These are phyloP conservation scores for Leptodon cayanensis DNA, from an alignment of 2,797 vertebrate species.

Conservation along the genomic window DNA sequence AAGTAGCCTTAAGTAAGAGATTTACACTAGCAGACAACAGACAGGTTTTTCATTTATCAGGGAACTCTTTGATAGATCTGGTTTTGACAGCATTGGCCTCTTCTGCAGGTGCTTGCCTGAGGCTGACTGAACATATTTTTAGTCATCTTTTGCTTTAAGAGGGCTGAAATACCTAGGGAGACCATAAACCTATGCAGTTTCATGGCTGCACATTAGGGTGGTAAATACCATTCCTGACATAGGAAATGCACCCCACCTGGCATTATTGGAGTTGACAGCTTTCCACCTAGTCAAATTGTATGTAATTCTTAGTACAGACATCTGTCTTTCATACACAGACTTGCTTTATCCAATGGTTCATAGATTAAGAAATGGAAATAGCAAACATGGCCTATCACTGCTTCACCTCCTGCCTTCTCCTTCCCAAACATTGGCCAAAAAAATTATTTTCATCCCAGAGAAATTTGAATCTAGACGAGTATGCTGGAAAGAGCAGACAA, in stretches of 20 bases:
- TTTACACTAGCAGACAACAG: background rate
- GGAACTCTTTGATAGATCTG: background rate
- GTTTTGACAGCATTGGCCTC: background rate
- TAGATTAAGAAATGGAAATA: background rate
- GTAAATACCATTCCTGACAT: background rate
- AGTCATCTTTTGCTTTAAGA: background rate
- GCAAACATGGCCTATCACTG: background rate
- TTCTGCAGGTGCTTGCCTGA: conserved; percentile 51
- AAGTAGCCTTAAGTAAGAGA: background rate
- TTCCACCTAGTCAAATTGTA: background rate
- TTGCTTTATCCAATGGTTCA: background rate
- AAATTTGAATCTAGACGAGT: background rate
- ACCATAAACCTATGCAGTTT: background rate
- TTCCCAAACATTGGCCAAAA: background rate
- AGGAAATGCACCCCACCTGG: background rate
- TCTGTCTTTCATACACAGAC: background rate
- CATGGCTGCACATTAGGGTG: background rate
- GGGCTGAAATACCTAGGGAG: background rate
- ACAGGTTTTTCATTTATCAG: background rate
- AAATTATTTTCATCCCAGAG: background rate
- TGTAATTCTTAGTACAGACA: background rate
- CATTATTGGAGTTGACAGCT: background rate
- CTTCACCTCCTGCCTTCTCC: background rate
- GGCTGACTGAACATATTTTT: background rate
- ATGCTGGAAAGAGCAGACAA: background rate